Evolutionary conservation across 37 sponge, comb jelly and placozoan species (phyloP), one percentile per base, ranked within the genome.

Genomic region (Dysidea cf. avara): DNA sequence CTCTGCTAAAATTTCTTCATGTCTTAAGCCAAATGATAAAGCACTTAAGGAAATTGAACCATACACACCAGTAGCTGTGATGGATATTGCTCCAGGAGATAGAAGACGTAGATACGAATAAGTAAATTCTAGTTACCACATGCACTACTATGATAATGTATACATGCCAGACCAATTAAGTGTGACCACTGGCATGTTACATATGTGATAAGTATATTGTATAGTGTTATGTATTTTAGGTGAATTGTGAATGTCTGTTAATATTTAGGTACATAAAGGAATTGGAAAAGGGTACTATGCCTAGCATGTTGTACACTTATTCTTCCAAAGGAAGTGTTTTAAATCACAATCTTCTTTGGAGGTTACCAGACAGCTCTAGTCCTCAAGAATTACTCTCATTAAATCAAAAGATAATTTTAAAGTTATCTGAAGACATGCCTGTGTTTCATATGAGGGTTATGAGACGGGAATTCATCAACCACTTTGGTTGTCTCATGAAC

Each of bases 401-500:
- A 3, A 67, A 67, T 28, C 68, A 67, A 21, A 49, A 67, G 24
- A 51, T 67, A 20, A 51, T 67, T 21, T 24, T 5, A 4, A 67
- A 67, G 68, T 25, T 67, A 6, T 48, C 25, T 26, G 51, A 67
- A 24, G 48, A 24, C 20, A n/a, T 72, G 7, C 76, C 76, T n/a
- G n/a, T 49, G n/a, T 76, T 37, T 28, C 66, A 65, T 57, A 67
- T 69, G 21, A 16, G 60, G 7, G 69, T 57, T 2, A 78, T 78
- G 79, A 78, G 55, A 69, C 6, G 33, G 38, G 69, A 78, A 6
- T 78, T 78, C 34, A 29, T 48, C 26, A 67, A 38, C 33, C 49
- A 46, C 5, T 62, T 31, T 62, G 77, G 61, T n/a, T 13, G 14
- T 7, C 30, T 73, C 28, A 7, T 54, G 59, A 24, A 5, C 34